Base-by-base conservation (phyloP, 1,140 invertebrate genomes). In the Atta cephalotes region DNA sequence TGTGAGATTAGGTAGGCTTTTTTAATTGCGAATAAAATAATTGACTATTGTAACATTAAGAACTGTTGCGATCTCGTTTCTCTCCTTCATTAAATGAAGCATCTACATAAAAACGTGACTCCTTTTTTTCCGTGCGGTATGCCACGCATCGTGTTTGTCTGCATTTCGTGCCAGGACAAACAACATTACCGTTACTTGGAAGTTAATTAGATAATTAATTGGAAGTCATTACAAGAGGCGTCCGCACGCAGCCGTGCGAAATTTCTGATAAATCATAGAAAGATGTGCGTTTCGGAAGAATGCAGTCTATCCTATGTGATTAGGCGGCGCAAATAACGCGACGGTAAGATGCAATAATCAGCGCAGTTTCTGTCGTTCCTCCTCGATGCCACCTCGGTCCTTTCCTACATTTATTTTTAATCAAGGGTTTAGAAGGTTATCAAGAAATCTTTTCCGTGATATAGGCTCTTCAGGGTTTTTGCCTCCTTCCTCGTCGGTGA, bases 151-250 rank as follows among this genome's bases (percentile, higher is more conserved):
- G 66, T 51, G 35, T 58, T 82, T 82, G 21, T 45, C 77, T 21
- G 35, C 65, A 21, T 68, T 49, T 56, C 49, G 79, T 58, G 45
- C 35, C 58, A 31, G 25, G 80, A 51, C 70, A 76, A 74, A 74
- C 80, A 71, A 7, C 49, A n/a, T 76, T 84, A 84, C 80, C 80
- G 80, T 84, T 84, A 84, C 35, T 49, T 45, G 39, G 4, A 14
- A 49, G 70, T 21, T 84, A 84, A 84, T 84, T 84, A 39, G 80
- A 84, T 84, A 84, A 84, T 60, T 84, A 84, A 84, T 84, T 84
- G 80, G 70, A 31, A 35, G 70, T 71, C 35, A 56, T 63, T 84
- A 63, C 56, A 28, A 18, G 35, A 74, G 80, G 70, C 80, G 79
- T 72, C 25, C 80, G 80, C 56, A 56, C 68, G 56, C 68, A 49